These are phyloP conservation scores for Heliothis subflexa DNA, from an alignment of 1,140 invertebrate genomes.

Conservation along the genomic window DNA sequence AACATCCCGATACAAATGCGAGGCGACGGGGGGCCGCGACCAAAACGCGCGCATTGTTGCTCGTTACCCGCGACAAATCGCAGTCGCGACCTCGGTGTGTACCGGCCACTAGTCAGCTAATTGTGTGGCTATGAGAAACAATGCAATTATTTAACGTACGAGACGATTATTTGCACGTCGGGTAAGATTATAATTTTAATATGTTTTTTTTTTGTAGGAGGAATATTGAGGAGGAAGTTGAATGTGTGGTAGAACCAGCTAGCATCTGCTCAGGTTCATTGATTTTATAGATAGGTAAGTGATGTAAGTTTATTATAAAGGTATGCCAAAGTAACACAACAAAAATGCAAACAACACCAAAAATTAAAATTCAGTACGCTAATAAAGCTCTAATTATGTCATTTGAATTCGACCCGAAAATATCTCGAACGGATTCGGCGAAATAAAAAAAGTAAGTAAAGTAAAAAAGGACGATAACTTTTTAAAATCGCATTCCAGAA, in stretches of 20 bases:
- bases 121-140: conserved; percentile 44
- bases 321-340: not conserved
- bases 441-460: conserved; percentile 52
- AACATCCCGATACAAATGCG: conserved; percentile 70
- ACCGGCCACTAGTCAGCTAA: conserved; percentile 36
- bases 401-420: conserved; percentile 54
- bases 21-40: conserved; percentile 74
- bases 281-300: too few relatives aligned
- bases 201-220: not conserved
- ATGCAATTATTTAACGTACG: conserved; percentile 46
- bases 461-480: conserved; percentile 45
- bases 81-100: conserved; percentile 51
- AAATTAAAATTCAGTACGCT: conserved; percentile 21
- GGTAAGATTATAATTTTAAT: not conserved
- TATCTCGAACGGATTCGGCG: conserved; percentile 59
- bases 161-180: conserved; percentile 20
- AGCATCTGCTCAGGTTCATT: too few relatives aligned
- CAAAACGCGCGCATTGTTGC: conserved; percentile 74
- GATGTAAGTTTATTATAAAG: too few relatives aligned
- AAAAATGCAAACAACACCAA: conserved; percentile 14
- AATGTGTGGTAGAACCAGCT: not conserved
- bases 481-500: conserved; percentile 80
- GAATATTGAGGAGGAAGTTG: not conserved
- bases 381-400: conserved; percentile 56
- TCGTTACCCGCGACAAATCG: conserved; percentile 78